Percentiles rank a stretch among this genome's conserved stretches.
phyloP scores from a whole-genome alignment of 2,797 vertebrate species.

The Nyctalus aviator region DNA sequence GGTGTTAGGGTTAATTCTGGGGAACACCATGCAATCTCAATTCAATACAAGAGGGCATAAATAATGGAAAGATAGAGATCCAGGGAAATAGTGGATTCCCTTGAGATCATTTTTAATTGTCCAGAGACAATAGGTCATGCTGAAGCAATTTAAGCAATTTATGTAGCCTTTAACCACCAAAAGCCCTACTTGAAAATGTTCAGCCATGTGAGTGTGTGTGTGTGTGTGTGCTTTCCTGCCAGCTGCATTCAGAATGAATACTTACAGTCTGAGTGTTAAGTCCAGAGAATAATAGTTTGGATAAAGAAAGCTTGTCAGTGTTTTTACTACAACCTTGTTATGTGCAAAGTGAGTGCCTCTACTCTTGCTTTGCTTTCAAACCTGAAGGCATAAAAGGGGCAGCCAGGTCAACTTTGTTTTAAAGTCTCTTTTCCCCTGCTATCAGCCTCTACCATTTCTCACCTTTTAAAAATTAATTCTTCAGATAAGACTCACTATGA shows the following conservation, averaged over 20 bases:
- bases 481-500: conserved; percentile 53
- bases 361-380: conserved; percentile 68
- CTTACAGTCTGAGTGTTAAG: conserved; percentile 32
- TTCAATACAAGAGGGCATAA: conserved; percentile 62
- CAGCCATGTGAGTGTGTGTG: background rate
- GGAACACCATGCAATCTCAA: conserved; percentile 44
- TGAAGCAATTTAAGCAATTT: conserved; percentile 55
- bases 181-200: conserved; percentile 52
- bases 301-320: conserved; percentile 62
- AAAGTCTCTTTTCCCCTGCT: conserved; percentile 62
- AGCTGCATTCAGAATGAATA: conserved; percentile 51
- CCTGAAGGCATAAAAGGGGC: conserved; percentile 65
- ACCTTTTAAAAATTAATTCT: conserved; percentile 59
- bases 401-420: conserved; percentile 69
- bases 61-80: conserved; percentile 51
- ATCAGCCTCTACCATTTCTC: conserved; percentile 49
- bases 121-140: conserved; percentile 39
- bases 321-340: conserved; percentile 52
- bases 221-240: background rate
- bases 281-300: conserved; percentile 64
- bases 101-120: conserved; percentile 74
- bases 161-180: conserved; percentile 54
- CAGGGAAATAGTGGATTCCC: conserved; percentile 62
- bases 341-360: conserved; percentile 55
- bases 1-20: conserved; percentile 68